Evolutionary conservation across 1,140 invertebrate genomes (phyloP).

Genomic region (Ceratosolen fusciceps): DNA sequence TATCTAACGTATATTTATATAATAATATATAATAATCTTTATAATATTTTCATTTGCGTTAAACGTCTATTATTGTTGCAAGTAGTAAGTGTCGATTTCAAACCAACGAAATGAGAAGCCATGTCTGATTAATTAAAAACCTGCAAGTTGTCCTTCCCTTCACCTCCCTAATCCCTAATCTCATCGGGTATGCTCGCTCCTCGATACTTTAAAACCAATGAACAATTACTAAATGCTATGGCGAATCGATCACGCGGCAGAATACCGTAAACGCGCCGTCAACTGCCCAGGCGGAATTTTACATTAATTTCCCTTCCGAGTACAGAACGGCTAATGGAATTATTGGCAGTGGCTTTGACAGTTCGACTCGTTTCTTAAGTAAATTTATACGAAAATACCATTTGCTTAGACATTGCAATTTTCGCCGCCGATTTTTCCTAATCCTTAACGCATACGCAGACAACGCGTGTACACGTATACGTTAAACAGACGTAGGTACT

Average conservation of each 20-base stretch:
- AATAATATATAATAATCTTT: background rate
- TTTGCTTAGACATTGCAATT: conserved; percentile 31
- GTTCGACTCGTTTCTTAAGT: conserved; percentile 21
- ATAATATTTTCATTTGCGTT: background rate
- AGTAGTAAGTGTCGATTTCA: conserved; percentile 15
- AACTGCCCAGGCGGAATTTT: conserved; percentile 28
- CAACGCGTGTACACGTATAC: background rate
- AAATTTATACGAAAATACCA: conserved; percentile 50
- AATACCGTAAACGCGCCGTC: conserved; percentile 14
- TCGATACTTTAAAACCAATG: conserved; percentile 16
- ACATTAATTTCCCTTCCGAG: conserved; percentile 19
- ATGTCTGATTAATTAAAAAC: background rate
- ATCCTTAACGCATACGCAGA: conserved; percentile 31
- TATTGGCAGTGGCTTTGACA: conserved; percentile 33
- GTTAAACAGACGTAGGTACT: too few relatives aligned
- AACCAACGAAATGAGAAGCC: conserved; percentile 1
- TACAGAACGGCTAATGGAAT: conserved; percentile 22
- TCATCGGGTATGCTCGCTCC: background rate
- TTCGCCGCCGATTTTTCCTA: conserved; percentile 24
- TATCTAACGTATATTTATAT: background rate
- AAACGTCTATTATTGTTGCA: background rate
- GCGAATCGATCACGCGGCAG: conserved; percentile 1
- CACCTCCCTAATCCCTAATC: too few relatives aligned
- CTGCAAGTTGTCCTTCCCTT: background rate
- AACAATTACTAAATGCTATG: conserved; percentile 33